Base-by-base conservation (phyloP, 1,140 invertebrate genomes). In the Pteromalus puparum region DNA sequence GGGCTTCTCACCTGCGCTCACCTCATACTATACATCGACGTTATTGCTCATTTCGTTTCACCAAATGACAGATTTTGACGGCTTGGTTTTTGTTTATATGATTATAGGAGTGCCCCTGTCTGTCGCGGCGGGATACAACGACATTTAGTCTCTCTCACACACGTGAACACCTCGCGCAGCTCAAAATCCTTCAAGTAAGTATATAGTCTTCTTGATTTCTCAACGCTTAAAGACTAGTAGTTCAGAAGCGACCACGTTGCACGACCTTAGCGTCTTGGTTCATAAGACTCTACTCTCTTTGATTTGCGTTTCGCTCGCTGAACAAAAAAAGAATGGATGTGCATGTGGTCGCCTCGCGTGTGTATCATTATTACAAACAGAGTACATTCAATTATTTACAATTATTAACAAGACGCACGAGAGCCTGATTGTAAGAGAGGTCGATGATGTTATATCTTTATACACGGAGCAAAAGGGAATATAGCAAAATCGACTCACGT, bases 361-460 rank as follows among this genome's bases (percentile, higher is more conserved):
- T 70, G 5, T 26, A 42, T 9, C 26, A 15, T 72, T 80, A 38
- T 85, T 89, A 88, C 81, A 87, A 89, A 88, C 87, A 87, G 83
- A 88, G 86, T 86, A 88, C 83, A 88, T 90, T 90, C 70, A 83
- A 84, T 85, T 92, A 92, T 92, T 84, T 92, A 92, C 91, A 92
- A 86, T 85, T 92, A 91, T 92, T 87, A 92, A 92, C 90, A 92
- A 88, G 88, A 87, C 90, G 88, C 89, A 90, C 88, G 90, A 87
- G 88, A 87, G 88, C 87, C 87, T 83, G 34, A 86, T 65, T 24
- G 30, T 34, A 61, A 48, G 10, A 53, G 6, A n/a, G 78, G 10
- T 72, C 30, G 81, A 83, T 81, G 42, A 3, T 72, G 28, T 75
- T 81, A 76, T n/a, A n/a, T n/a, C n/a, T n/a, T n/a, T 53, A 13